Evolutionary conservation across 2,113 vertebrate species (phyloP), one percentile per base, ranked within the genome.

Genomic region (Cyprinus carpio): DNA sequence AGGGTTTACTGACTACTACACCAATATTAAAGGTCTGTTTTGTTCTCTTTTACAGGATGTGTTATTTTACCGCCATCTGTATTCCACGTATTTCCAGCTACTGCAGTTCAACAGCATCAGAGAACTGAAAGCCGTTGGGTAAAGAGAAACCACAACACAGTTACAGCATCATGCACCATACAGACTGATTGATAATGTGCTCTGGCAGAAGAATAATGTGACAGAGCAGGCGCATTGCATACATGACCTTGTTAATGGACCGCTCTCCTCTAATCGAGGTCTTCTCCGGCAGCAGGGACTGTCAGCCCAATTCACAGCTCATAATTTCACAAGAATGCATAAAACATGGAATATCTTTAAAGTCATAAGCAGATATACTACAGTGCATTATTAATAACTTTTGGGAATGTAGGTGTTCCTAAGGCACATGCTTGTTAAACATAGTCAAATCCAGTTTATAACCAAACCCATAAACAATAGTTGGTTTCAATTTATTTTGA

Each of bases 181-280:
- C 34, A 64, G 46, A 60, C 65, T 82, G 83, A 87, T 85, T 84
- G 76, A 84, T 85, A 87, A 87, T 77, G 71, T 77, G 34, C 75
- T 77, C 82, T 77, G 62, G 46, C 16, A 56, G 49, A 77, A 56
- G 27, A 77, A 20, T 56, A 54, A 77, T 77, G 78, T 27, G 60
- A 58, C 76, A 69, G 8, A 51, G 71, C 83, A 77, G 60, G 4
- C 23, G 11, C 34, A 9, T 31, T 60, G 72, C 83, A 82, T 62
- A 60, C 23, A 34, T 84, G 69, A 79, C 58, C 86, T 81, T 81
- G 77, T 69, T 69, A 87, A 84, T 67, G 46, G 60, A 43, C 8
- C 4, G 15, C 34, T 87, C 37, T 87, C 65, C 64, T 40, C 51
- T 75, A 31, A 58, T 72, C 16, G 31, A 54, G 58, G 25, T 46